Conservation (phyloP, 2,888 invertebrate genomes). For the Ochropleura leucogaster region DNA sequence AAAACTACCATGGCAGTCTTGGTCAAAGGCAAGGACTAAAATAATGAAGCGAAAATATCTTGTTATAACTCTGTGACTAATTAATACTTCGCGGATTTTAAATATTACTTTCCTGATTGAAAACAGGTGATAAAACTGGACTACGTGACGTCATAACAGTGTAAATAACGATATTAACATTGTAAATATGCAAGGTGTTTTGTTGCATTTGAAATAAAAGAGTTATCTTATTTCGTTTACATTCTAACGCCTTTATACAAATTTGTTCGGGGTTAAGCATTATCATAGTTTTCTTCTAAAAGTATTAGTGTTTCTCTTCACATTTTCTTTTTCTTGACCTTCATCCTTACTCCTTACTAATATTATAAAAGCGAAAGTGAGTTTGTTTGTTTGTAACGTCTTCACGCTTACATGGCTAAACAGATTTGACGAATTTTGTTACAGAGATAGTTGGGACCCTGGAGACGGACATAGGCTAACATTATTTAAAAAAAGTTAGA, state of each 20-base stretch:
- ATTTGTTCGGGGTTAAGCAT: not conserved
- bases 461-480: too few relatives aligned
- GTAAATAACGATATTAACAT: constrained; percentile 13
- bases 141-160: constrained; percentile 32
- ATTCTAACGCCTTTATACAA: not conserved
- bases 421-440: too few relatives aligned
- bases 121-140: constrained; percentile 47
- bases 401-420: too few relatives aligned
- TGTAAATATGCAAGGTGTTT: not conserved
- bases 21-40: constrained; percentile 38
- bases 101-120: constrained; percentile 51
- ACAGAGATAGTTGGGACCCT: too few relatives aligned
- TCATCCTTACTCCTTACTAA: too few relatives aligned
- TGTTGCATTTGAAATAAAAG: not conserved
- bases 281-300: too few relatives aligned
- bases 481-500: too few relatives aligned
- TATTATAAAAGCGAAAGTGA: too few relatives aligned
- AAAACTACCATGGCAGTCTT: constrained; percentile 40
- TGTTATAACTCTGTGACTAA: constrained; percentile 56
- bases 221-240: not conserved
- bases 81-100: constrained; percentile 56
- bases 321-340: too few relatives aligned
- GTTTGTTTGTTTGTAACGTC: too few relatives aligned
- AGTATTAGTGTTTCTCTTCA: too few relatives aligned
- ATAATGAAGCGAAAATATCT: constrained; percentile 44